These are phyloP conservation scores for Ctenopoma kingsleyae DNA, from an alignment of 2,797 vertebrate genomes.

Conservation along the genomic window DNA sequence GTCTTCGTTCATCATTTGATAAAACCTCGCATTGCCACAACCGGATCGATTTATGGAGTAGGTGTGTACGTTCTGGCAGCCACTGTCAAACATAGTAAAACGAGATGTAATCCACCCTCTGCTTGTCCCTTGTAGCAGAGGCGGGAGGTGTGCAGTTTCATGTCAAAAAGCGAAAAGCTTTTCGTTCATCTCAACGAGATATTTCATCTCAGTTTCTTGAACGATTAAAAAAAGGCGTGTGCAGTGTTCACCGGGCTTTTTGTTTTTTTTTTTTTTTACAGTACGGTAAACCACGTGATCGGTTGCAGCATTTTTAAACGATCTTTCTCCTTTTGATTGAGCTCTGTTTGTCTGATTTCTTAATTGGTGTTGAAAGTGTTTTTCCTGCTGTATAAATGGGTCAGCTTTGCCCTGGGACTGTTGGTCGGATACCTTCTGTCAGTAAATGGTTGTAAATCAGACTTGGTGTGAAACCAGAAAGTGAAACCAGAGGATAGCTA, in stretches of 20 bases:
- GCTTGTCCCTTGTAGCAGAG: background rate
- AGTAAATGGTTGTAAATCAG: background rate
- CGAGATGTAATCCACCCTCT: slow-evolving; percentile 44
- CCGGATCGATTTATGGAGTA: slow-evolving; percentile 51
- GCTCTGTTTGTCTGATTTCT: background rate
- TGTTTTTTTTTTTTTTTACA: too few relatives aligned
- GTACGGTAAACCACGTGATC: slow-evolving; percentile 34
- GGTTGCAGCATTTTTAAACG: background rate
- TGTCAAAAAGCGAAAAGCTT: background rate
- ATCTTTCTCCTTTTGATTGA: slow-evolving; percentile 1
- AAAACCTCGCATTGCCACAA: slow-evolving; percentile 29
- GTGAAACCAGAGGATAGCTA: too few relatives aligned
- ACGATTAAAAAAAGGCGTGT: slow-evolving; percentile 32
- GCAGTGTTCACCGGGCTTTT: background rate
- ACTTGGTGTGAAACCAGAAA: background rate
- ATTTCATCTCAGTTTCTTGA: slow-evolving; percentile 19
- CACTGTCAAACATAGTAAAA: slow-evolving; percentile 61
- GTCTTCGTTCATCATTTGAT: slow-evolving; percentile 2
- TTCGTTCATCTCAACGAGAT: background rate
- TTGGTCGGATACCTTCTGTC: too few relatives aligned
- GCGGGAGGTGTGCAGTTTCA: background rate
- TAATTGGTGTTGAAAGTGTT: background rate
- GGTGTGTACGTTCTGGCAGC: slow-evolving; percentile 45
- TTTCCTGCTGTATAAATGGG: slow-evolving; percentile 6
- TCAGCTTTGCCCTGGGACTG: background rate